Evolutionary conservation across 30 jellyfish, hydroid and myxozoan genomes (phyloP), one percentile per base, ranked within the genome.

Genomic region (Pseudorhiza aurosa): DNA sequence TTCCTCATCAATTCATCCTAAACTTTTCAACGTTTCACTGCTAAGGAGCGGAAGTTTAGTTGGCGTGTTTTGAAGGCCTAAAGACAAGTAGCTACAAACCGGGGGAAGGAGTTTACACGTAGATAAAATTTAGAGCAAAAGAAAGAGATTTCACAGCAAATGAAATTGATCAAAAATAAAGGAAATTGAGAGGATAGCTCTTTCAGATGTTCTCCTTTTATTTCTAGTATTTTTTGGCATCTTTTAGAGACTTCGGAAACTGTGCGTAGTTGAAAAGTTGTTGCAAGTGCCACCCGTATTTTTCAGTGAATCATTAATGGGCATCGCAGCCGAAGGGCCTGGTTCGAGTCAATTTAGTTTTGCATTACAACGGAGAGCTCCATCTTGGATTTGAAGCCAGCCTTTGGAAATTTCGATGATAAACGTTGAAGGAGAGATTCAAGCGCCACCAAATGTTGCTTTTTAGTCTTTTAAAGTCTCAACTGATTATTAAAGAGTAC

Each of bases 281-380:
- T 4, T 39, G 43, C 35, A 39, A 27, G 42, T 71, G 85, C 30
- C 89, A 77, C 89, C 89, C 89, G 89, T 77, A 22, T 77, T 63
- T 44, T 30, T 31, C 47, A 71, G 89, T 58, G 81, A 77, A 77
- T 44, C 79, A 77, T 77, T 58, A 60, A 77, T 44, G 36, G 89
- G 80, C 90, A 42, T 63, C 72, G 78, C 87, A 87, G 87, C 92
- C 91, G 63, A 85, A 84, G 89, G 97, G 96, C 81, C 96, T 85
- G 98, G 96, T 74, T 59, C 96, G 95, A 91, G 95, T 84, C 92
- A 85, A 91, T 76, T 91, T 80, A 91, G 98, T 91, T 91, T 91
- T 91, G 96, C 98, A 85, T 90, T 89, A 65, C 95, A 71, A 83
- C 88, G 88, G 72, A 72, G 85, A 83, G 95, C 83, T 83, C 95